Evolutionary conservation across 2,888 invertebrate genomes (phyloP).

Genomic region (Lochmaea capreae): DNA sequence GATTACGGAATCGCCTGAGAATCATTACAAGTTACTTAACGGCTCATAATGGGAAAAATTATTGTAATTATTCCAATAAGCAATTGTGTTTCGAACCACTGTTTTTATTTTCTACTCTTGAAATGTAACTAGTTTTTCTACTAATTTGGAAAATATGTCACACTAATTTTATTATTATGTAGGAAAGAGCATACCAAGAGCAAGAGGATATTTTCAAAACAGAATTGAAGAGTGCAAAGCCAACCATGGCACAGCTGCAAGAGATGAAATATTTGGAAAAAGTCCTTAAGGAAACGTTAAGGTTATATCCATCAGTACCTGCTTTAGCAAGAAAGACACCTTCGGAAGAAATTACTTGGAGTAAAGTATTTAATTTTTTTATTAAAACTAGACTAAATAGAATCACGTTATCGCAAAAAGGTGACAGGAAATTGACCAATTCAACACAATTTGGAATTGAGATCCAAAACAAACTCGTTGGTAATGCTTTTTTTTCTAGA

Average conservation of each 20-base stretch:
- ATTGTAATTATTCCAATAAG: too few species aligned
- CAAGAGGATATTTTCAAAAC: constrained; percentile 57
- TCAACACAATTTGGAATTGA: too few species aligned
- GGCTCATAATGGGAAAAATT: too few species aligned
- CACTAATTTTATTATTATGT: constrained; percentile 43
- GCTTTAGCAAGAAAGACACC: constrained; percentile 49
- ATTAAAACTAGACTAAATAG: too few species aligned
- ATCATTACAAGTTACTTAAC: too few species aligned
- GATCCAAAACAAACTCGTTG: background rate
- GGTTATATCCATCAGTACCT: constrained; percentile 59
- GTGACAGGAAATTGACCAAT: too few species aligned
- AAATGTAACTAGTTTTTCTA: background rate
- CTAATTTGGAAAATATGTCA: background rate
- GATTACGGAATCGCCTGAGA: too few species aligned
- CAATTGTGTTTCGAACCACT: too few species aligned
- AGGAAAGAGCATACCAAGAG: constrained; percentile 61
- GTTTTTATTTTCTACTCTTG: background rate
- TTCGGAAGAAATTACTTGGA: constrained; percentile 36
- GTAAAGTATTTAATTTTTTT: constrained; percentile 12
- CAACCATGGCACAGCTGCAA: constrained; percentile 48
- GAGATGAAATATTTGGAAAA: constrained; percentile 59
- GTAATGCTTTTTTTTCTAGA: background rate
- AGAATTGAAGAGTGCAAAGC: constrained; percentile 38
- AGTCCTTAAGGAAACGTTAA: constrained; percentile 58
- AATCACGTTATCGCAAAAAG: background rate